phyloP scores from a whole-genome alignment of 2,888 invertebrate genomes.

The Caprella mutica region DNA sequence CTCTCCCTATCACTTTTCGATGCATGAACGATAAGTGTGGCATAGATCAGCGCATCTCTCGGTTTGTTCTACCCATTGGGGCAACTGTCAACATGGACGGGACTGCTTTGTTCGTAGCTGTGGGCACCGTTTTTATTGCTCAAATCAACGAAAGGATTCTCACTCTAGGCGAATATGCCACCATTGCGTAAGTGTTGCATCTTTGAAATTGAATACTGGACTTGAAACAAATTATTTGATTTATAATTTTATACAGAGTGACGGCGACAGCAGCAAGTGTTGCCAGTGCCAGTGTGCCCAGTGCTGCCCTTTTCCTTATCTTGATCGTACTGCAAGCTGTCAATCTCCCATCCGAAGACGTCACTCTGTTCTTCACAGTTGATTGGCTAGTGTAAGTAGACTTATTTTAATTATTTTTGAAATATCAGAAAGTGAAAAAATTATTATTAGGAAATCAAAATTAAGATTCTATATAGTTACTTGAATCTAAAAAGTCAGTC shows the following conservation, averaged over 20 bases:
- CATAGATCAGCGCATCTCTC: constrained; percentile 66
- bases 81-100: constrained; percentile 90
- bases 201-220: neutral
- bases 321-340: constrained; percentile 69
- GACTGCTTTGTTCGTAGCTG: constrained; percentile 74
- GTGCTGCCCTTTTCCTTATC: constrained; percentile 68
- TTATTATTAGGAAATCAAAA: no score
- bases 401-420: no score
- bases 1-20: constrained; percentile 73
- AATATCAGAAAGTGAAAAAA: no score
- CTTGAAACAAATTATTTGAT: neutral
- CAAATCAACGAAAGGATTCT: constrained; percentile 72
- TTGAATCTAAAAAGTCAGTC: no score
- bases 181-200: constrained; percentile 58
- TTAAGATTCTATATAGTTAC: no score
- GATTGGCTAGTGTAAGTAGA: constrained; percentile 85
- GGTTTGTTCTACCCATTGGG: constrained; percentile 80
- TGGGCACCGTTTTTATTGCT: constrained; percentile 75
- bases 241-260: constrained; percentile 45
- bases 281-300: constrained; percentile 76
- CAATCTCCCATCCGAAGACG: constrained; percentile 67
- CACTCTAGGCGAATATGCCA: constrained; percentile 70
- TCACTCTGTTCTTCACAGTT: constrained; percentile 68
- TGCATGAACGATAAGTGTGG: constrained; percentile 72
- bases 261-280: constrained; percentile 78